Evolutionary conservation across 1,140 invertebrate genomes (phyloP).

Genomic region (Hydropsyche tenuis): DNA sequence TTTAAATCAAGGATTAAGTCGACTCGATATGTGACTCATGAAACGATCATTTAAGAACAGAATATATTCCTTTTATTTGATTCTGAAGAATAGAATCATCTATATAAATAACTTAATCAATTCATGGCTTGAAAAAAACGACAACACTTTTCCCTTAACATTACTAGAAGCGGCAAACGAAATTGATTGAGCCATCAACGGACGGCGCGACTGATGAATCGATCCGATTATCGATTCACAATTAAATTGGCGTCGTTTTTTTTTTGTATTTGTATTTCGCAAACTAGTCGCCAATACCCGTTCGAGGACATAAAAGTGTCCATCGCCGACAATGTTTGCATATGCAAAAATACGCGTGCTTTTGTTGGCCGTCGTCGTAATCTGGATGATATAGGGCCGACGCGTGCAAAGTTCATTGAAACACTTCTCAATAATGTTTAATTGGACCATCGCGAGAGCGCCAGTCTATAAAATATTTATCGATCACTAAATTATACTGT

Average conservation of each 20-base stretch:
- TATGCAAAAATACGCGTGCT: background rate
- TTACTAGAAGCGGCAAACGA: background rate
- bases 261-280: too few species aligned
- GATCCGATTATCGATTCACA: too few species aligned
- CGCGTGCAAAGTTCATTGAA: constrained; percentile 1
- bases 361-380: background rate
- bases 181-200: too few species aligned
- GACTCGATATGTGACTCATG: too few species aligned
- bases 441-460: constrained; percentile 15
- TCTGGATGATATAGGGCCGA: background rate
- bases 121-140: background rate
- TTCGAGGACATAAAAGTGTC: too few species aligned
- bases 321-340: background rate
- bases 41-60: too few species aligned
- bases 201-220: too few species aligned
- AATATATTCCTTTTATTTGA: too few species aligned
- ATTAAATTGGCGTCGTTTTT: too few species aligned
- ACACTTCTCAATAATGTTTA: constrained; percentile 2
- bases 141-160: background rate
- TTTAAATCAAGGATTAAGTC: too few species aligned
- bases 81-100: background rate
- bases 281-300: too few species aligned
- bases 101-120: background rate
- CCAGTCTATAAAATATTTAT: constrained; percentile 24
- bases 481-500: constrained; percentile 17